These are phyloP conservation scores for Pachycephus smyrnensis DNA, from an alignment of 2,888 invertebrate species.

Conservation along the genomic window DNA sequence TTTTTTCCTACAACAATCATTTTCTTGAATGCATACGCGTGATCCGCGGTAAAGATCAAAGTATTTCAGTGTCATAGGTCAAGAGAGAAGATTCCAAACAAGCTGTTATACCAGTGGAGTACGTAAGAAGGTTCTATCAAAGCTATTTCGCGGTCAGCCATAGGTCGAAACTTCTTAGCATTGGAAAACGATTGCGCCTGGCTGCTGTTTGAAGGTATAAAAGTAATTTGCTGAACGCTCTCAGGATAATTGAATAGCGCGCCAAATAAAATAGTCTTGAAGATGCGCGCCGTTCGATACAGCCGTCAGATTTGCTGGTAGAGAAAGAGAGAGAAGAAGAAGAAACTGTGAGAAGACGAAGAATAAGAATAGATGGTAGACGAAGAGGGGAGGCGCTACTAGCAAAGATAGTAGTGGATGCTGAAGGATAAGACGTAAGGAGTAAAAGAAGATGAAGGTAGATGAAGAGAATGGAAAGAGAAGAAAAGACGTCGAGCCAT, in stretches of 20 bases:
- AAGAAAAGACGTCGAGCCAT: conserved; percentile 40
- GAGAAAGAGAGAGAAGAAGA: not conserved
- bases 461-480: conserved; percentile 6
- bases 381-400: not conserved
- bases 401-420: not conserved
- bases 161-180: not conserved
- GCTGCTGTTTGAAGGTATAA: not conserved
- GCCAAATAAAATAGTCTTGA: conserved; percentile 30
- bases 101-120: not conserved
- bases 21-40: not conserved
- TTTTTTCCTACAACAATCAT: not conserved
- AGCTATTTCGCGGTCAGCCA: not conserved
- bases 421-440: not conserved
- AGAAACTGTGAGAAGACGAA: conserved; percentile 18
- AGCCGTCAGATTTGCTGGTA: conserved; percentile 26
- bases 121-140: not conserved
- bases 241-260: conserved; percentile 35
- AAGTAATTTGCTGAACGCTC: not conserved
- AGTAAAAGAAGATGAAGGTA: conserved; percentile 4
- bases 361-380: not conserved
- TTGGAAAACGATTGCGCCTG: not conserved
- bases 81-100: not conserved
- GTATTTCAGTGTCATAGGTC: not conserved
- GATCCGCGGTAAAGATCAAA: not conserved
- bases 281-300: conserved; percentile 24